Evolutionary conservation across 1,140 invertebrate genomes (phyloP).

Genomic region (Bombus vancouverensis): DNA sequence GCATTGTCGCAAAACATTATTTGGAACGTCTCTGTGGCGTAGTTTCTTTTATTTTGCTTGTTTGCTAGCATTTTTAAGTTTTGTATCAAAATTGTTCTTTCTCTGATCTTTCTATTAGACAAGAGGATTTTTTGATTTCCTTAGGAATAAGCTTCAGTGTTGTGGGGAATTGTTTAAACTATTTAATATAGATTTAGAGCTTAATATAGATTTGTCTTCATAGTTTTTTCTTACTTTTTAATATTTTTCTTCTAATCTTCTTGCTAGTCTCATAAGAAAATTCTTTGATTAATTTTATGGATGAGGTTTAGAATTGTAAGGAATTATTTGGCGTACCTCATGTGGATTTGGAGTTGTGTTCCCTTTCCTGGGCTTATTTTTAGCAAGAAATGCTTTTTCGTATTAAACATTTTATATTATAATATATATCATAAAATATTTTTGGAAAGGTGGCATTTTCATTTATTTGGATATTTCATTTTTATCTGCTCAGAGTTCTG

Average conservation of each 20-base stretch:
- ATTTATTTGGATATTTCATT: neutral
- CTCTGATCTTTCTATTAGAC: neutral
- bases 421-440: neutral
- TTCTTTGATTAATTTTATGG: neutral
- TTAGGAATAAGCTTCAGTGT: neutral
- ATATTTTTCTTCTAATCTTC: neutral
- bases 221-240: neutral
- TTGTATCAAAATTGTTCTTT: neutral
- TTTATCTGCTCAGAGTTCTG: neutral
- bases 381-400: neutral
- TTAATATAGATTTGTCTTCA: neutral
- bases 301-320: neutral
- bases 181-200: neutral
- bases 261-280: neutral
- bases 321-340: neutral
- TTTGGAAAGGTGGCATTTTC: neutral
- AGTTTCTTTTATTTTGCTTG: too few relatives aligned
- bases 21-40: neutral
- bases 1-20: neutral
- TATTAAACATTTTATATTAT: neutral
- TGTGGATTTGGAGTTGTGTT: neutral
- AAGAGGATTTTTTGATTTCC: neutral
- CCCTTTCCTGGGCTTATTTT: neutral
- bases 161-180: neutral
- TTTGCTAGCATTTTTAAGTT: neutral